phyloP scores from a whole-genome alignment of 2,113 vertebrate species.

The Thalassoma bifasciatum region DNA sequence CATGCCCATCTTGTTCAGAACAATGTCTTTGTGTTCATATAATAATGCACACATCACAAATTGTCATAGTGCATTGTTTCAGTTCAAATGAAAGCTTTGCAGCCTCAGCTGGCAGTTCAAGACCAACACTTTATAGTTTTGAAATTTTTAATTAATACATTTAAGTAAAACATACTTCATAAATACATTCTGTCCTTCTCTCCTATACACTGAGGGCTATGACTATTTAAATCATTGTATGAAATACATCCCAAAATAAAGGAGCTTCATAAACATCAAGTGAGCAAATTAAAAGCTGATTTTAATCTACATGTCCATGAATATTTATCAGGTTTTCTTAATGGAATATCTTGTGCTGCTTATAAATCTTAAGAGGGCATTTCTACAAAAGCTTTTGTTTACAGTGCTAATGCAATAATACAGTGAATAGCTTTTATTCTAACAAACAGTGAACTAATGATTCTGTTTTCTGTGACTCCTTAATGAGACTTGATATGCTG shows the following conservation, averaged over 20 bases:
- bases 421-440: constrained; percentile 22
- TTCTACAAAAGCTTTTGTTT: constrained; percentile 21
- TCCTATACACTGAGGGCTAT: neutral
- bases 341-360: constrained; percentile 23
- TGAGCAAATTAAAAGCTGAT: constrained; percentile 23
- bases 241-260: constrained; percentile 18
- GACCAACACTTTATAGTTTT: constrained; percentile 32
- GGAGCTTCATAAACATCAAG: constrained; percentile 6
- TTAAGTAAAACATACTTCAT: constrained; percentile 38
- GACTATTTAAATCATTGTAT: constrained; percentile 23
- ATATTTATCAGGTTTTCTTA: constrained; percentile 28
- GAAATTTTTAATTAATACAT: constrained; percentile 45
- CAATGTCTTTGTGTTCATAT: constrained; percentile 67
- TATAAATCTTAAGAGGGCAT: constrained; percentile 12
- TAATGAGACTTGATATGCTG: constrained; percentile 24
- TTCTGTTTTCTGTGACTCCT: constrained; percentile 24
- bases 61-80: constrained; percentile 69
- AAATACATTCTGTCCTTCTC: constrained; percentile 10
- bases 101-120: constrained; percentile 32
- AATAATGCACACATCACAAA: constrained; percentile 67
- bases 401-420: constrained; percentile 21
- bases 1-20: constrained; percentile 69
- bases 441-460: neutral
- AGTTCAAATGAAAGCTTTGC: constrained; percentile 51
- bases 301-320: constrained; percentile 35